phyloP scores from a whole-genome alignment of 1,140 invertebrate genomes.

The Pygmarrhopalites habei region DNA sequence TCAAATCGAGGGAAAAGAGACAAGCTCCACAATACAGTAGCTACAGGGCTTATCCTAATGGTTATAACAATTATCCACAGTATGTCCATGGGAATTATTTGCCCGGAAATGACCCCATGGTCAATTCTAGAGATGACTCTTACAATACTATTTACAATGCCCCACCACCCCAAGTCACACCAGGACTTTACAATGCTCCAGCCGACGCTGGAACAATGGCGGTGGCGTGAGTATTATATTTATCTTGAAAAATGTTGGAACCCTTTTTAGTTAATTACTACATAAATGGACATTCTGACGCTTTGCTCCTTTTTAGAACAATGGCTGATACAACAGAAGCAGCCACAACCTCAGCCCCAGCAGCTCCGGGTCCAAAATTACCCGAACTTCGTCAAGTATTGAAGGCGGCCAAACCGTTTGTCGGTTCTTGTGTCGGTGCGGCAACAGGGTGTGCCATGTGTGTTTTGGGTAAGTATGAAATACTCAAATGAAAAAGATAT shows the following conservation, averaged over 20 bases:
- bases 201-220: too few relatives aligned
- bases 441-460: constrained; percentile 37
- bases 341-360: constrained; percentile 12
- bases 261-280: not conserved
- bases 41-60: not conserved
- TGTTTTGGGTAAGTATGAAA: too few relatives aligned
- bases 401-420: constrained; percentile 37
- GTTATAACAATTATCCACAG: too few relatives aligned
- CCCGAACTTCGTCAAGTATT: constrained; percentile 36
- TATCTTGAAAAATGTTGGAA: constrained; percentile 11
- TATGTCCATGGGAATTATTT: too few relatives aligned
- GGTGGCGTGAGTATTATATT: too few relatives aligned
- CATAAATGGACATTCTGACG: constrained; percentile 13
- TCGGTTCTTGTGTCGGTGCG: constrained; percentile 35
- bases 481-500: too few relatives aligned
- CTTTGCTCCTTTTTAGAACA: too few relatives aligned
- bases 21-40: not conserved
- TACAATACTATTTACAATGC: constrained; percentile 4
- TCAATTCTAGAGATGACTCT: constrained; percentile 16
- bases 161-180: too few relatives aligned
- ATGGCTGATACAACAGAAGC: not conserved
- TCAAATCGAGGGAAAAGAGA: constrained; percentile 8
- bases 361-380: constrained; percentile 24
- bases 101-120: too few relatives aligned
- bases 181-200: too few relatives aligned